Conservation (phyloP, 2,113 vertebrate genomes). For the Fukomys damarensis region DNA sequence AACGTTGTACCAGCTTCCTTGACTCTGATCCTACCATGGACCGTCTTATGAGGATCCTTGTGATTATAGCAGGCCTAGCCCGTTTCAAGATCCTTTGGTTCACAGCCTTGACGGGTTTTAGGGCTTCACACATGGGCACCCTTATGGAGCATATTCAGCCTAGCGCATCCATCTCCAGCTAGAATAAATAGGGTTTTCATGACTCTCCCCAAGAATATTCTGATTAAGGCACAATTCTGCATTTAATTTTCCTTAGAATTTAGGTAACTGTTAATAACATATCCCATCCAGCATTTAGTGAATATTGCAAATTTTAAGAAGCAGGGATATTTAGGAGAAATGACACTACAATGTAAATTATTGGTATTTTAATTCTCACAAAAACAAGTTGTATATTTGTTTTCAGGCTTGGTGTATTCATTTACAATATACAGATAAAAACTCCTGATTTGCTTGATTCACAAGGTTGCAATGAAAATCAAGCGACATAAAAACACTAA, state of each 20-base stretch:
- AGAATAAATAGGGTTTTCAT: conserved; percentile 21
- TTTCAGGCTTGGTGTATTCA: conserved; percentile 54
- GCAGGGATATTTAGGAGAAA: conserved; percentile 43
- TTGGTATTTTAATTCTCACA: conserved; percentile 60
- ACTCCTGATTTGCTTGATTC: conserved; percentile 66
- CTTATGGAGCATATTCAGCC: neutral
- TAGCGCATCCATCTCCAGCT: neutral
- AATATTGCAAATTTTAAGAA: conserved; percentile 48
- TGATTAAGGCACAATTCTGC: conserved; percentile 41
- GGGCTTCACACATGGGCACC: neutral
- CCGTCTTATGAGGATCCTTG: neutral
- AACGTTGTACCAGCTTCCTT: neutral
- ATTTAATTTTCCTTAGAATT: conserved; percentile 55
- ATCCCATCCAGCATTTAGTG: neutral
- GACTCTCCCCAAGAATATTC: conserved; percentile 19
- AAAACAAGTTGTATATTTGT: conserved; percentile 56
- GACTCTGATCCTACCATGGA: neutral
- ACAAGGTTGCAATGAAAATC: conserved; percentile 57
- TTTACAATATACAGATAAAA: conserved; percentile 56
- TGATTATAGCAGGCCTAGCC: neutral
- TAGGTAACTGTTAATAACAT: conserved; percentile 39
- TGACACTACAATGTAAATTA: conserved; percentile 60
- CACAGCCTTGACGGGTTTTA: neutral
- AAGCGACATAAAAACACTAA: conserved; percentile 48
- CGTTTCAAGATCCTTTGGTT: neutral